Percentiles rank a stretch among this genome's conserved stretches.
phyloP scores from a whole-genome alignment of 2,113 vertebrate genomes.

The Steatornis caripensis region DNA sequence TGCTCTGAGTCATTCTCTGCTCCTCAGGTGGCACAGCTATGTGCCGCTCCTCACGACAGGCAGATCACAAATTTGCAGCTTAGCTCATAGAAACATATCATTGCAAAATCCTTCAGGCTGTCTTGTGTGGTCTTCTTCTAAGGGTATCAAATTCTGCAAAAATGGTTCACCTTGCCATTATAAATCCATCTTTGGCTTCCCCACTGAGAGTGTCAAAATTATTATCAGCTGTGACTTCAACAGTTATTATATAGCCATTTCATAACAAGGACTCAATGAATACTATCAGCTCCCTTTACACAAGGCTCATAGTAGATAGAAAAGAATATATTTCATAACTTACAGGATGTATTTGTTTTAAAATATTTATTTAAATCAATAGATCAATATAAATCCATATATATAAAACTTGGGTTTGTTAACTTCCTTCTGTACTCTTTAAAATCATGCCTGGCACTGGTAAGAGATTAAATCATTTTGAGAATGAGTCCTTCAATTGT shows the following conservation, averaged over 20 bases:
- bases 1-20: background rate
- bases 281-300: background rate
- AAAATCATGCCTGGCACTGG: background rate
- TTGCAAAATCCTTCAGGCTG: background rate
- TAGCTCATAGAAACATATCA: background rate
- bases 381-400: background rate
- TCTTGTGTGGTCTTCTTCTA: background rate
- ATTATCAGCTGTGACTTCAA: background rate
- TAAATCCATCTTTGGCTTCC: background rate
- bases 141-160: background rate
- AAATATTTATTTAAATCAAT: background rate
- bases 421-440: background rate
- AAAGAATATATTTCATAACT: background rate
- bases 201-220: background rate
- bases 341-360: background rate
- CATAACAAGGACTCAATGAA: background rate
- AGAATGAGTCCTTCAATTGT: background rate
- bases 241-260: background rate
- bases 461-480: background rate
- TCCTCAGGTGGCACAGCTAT: background rate
- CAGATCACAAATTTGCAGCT: background rate
- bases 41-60: background rate
- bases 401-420: background rate
- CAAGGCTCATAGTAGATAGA: accelerated
- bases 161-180: background rate